Conservation (phyloP, 2,113 vertebrate species). For the Prionailurus bengalensis region DNA sequence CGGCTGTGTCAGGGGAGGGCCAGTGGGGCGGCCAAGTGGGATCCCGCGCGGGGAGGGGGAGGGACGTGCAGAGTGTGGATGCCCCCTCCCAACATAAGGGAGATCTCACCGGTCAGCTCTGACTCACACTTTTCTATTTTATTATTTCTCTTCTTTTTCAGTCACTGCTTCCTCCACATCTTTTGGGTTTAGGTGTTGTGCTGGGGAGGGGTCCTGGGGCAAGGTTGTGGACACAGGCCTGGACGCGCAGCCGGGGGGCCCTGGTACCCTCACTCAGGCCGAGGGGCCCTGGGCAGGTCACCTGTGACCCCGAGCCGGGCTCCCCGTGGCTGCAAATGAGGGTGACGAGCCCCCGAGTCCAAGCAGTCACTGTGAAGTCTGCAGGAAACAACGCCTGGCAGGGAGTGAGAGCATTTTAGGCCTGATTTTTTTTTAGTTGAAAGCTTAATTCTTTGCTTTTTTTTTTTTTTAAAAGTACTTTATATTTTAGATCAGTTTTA, state of each 20-base stretch:
- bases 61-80: rapidly evolving
- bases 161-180: background rate
- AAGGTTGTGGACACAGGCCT: rapidly evolving
- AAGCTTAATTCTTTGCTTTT: background rate
- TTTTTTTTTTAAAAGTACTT: background rate
- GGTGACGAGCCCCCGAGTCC: background rate
- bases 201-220: too few relatives aligned
- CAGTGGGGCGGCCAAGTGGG: too few relatives aligned
- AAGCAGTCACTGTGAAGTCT: rapidly evolving
- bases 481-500: background rate
- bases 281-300: rapidly evolving
- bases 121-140: background rate
- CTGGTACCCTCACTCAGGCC: rapidly evolving
- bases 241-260: rapidly evolving
- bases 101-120: rapidly evolving
- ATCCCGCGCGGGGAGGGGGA: rapidly evolving
- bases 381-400: rapidly evolving
- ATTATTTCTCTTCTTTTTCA: background rate
- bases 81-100: rapidly evolving
- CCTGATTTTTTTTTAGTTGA: rapidly evolving
- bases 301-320: rapidly evolving
- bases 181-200: background rate
- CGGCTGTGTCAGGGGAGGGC: too few relatives aligned
- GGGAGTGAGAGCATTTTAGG: rapidly evolving
- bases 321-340: rapidly evolving